Base-by-base conservation (phyloP, 2,113 vertebrate genomes). In the Myxocyprinus asiaticus region DNA sequence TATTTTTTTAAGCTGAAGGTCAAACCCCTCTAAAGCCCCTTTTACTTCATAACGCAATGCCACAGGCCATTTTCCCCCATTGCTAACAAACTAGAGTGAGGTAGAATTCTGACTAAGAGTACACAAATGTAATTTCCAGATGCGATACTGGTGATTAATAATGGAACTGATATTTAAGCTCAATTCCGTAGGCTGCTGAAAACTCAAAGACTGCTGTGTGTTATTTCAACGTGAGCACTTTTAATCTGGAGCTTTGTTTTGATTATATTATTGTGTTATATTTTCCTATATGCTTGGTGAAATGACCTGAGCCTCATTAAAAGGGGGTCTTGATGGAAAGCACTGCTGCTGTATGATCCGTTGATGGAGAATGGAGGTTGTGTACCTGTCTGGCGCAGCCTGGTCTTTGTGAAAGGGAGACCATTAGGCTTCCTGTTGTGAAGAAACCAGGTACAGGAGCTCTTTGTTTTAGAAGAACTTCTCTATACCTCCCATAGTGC, bases 371-470 rank as follows among this genome's bases (percentile, higher is more conserved):
- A 48, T 15, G 44, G 12, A 5, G 66, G 56, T 50, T 69, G 14
- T 17, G 67, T n/a, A 66, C 61, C 67, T 66, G 43, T 77, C 43
- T 10, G 66, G 56, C 66, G 45, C 66, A 81, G 59, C 22, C 22
- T 33, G 22, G 22, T 33, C 22, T 33, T 33, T 77, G 67, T 17
- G 17, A 33, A 56, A 4, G 14, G 53, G 62, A 33, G 22, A 33
- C 76, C 55, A 33, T 61, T 72, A 83, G 79, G 86, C 77, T 88
- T 90, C 87, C 86, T 86, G 86, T 86, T 85, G 86, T 81, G 80
- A 80, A 76, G 63, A 73, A 83, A 55, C 12, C 43, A 33, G 71
- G 86, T 87, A 87, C 70, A 89, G 83, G 88, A 81, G 85, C 82
- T 86, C 85, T 90, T 89, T 91, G 86, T 91, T 78, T 70, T 56